phyloP scores from a whole-genome alignment of 2,888 invertebrate species.

The Acholoe squamosa region DNA sequence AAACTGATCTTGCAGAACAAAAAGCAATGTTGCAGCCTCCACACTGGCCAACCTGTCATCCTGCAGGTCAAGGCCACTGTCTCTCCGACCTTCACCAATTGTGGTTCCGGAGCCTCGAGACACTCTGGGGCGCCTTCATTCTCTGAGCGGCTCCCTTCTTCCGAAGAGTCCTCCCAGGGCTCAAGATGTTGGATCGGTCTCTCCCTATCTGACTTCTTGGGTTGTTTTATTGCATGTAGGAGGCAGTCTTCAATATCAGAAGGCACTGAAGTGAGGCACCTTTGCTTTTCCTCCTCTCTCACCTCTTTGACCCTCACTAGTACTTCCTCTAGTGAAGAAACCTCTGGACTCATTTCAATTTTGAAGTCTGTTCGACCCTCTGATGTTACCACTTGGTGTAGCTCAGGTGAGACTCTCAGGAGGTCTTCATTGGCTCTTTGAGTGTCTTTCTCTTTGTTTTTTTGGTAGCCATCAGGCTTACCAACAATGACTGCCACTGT shows the following conservation, averaged over 20 bases:
- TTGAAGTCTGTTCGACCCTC: background rate
- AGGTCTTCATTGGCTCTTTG: background rate
- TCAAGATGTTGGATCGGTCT: background rate
- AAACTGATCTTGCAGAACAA: background rate
- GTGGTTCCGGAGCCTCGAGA: background rate
- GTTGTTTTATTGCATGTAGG: background rate
- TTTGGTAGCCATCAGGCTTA: constrained; percentile 2
- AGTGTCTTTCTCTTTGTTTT: background rate
- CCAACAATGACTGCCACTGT: constrained; percentile 44
- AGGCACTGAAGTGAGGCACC: background rate
- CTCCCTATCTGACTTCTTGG: constrained; percentile 7
- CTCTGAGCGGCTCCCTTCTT: background rate
- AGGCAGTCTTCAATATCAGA: background rate
- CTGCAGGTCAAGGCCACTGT: background rate
- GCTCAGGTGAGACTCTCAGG: background rate
- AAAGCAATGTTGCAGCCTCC: constrained; percentile 15
- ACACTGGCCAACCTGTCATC: constrained; percentile 34
- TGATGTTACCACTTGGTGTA: background rate
- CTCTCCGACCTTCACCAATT: background rate
- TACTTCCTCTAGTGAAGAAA: background rate
- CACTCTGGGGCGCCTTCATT: background rate
- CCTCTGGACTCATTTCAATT: constrained; percentile 19
- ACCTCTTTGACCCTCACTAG: constrained; percentile 51
- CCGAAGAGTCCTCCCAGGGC: background rate
- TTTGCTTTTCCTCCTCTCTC: background rate